These are phyloP conservation scores for Ammospiza caudacuta DNA, from an alignment of 2,113 vertebrate species.

Conservation along the genomic window DNA sequence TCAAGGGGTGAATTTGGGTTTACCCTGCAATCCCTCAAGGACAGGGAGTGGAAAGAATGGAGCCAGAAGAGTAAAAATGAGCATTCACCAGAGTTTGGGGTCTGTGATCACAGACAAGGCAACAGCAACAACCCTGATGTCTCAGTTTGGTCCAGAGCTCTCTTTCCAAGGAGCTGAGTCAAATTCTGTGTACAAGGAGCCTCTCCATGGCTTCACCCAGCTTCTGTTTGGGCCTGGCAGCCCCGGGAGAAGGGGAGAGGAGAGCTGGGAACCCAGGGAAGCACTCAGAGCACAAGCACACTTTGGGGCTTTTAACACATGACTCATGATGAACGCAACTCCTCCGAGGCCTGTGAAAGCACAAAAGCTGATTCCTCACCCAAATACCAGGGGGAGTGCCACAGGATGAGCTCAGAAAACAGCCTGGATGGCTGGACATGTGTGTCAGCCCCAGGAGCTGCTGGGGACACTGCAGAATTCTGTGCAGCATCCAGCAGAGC, in stretches of 20 bases:
- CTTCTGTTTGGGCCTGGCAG: background rate
- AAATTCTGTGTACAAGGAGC: background rate
- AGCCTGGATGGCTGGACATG: background rate
- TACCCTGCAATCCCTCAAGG: background rate
- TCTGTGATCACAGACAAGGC: background rate
- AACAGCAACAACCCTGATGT: accelerated
- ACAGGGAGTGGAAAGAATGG: accelerated
- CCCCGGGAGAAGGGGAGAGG: background rate
- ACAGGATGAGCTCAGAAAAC: background rate
- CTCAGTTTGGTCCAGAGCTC: background rate
- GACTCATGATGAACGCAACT: background rate
- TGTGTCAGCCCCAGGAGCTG: background rate
- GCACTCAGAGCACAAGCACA: background rate
- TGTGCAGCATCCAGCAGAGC: background rate
- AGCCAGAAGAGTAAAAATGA: background rate
- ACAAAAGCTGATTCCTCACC: background rate
- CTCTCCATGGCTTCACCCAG: background rate
- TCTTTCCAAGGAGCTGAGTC: background rate
- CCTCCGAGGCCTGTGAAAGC: background rate
- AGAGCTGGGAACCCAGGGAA: background rate
- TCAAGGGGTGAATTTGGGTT: background rate
- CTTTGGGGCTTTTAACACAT: background rate
- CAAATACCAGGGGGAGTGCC: background rate
- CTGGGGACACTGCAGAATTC: background rate
- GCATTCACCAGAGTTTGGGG: background rate